Conservation (phyloP, 1,140 invertebrate species). For the Battus philenor region DNA sequence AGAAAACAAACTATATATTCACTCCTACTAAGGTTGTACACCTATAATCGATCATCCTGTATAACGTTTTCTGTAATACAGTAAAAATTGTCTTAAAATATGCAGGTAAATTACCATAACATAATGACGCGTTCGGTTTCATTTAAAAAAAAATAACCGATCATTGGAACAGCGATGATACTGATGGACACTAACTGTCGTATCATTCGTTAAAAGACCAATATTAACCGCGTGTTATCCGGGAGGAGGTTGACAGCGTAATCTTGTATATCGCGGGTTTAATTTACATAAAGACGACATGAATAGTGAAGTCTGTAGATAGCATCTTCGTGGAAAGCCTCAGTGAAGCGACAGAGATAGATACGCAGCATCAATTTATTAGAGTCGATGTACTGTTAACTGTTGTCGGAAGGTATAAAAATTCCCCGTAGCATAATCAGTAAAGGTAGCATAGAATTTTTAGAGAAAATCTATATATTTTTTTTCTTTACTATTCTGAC, state of each 20-base stretch:
- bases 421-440: neutral
- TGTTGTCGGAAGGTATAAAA: neutral
- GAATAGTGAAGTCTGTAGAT: conserved; percentile 9
- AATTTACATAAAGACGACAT: conserved; percentile 16
- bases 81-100: too few relatives aligned
- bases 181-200: neutral
- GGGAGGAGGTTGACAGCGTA: conserved; percentile 4
- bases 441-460: too few relatives aligned
- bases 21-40: too few relatives aligned
- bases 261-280: conserved; percentile 12
- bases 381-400: neutral
- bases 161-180: neutral
- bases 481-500: too few relatives aligned
- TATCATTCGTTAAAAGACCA: neutral
- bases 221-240: conserved; percentile 11
- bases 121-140: too few relatives aligned
- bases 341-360: neutral
- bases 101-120: too few relatives aligned
- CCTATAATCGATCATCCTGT: too few relatives aligned
- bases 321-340: conserved; percentile 7
- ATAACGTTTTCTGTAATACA: too few relatives aligned
- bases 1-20: too few relatives aligned
- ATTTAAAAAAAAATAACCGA: neutral
- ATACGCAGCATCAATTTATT: conserved; percentile 6
- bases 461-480: too few relatives aligned